A percentile compares a stretch with the other conserved stretches of the same genome.
These are phyloP conservation scores for Palloptera scutellata DNA, from an alignment of 2,888 invertebrate species.

Conservation along the genomic window DNA sequence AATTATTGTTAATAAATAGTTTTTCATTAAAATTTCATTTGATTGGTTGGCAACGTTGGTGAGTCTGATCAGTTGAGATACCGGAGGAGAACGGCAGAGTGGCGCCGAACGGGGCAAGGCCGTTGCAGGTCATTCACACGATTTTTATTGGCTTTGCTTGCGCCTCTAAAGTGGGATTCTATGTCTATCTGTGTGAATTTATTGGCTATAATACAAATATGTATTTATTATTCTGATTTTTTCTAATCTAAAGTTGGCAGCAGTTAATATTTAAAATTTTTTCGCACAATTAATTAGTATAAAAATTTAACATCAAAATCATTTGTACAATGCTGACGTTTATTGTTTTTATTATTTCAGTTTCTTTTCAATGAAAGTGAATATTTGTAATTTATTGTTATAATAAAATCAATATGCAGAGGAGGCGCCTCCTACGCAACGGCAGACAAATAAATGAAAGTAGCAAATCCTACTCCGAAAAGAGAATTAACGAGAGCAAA, in stretches of 20 bases:
- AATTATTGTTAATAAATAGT: conserved; percentile 38
- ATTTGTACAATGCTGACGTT: too few species aligned
- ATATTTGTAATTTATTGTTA: too few species aligned
- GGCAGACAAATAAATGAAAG: too few species aligned
- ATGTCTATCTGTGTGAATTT: conserved; percentile 42
- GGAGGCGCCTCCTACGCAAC: too few species aligned
- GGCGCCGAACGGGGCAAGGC: conserved; percentile 5
- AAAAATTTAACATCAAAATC: too few species aligned
- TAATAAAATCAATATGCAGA: too few species aligned
- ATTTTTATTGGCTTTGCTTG: conserved; percentile 23
- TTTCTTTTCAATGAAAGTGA: too few species aligned
- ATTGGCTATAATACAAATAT: conserved; percentile 53
- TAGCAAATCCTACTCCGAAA: too few species aligned
- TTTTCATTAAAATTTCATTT: conserved; percentile 33
- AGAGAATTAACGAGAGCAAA: too few species aligned
- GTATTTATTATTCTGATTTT: neutral
- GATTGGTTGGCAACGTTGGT: conserved; percentile 40
- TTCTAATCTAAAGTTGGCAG: conserved; percentile 44
- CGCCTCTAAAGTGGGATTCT: conserved; percentile 41
- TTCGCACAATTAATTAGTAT: conserved; percentile 45
- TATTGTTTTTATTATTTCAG: too few species aligned
- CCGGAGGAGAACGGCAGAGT: neutral
- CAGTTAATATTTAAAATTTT: conserved; percentile 52
- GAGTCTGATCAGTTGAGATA: neutral
- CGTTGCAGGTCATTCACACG: conserved; percentile 47